Evolutionary conservation across 2,113 vertebrate species (phyloP).

Genomic region (Acanthisitta chloris): DNA sequence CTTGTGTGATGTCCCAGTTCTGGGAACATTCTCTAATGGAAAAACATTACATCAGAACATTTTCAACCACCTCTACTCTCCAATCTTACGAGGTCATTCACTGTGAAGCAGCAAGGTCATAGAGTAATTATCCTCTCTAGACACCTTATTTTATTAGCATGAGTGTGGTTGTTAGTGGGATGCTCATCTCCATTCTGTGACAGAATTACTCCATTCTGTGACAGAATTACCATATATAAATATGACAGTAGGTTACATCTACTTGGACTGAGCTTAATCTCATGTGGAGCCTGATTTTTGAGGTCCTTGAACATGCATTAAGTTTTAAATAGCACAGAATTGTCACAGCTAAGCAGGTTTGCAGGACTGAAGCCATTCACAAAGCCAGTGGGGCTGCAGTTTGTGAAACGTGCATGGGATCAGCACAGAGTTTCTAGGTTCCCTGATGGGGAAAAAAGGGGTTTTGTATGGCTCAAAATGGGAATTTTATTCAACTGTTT

Average conservation of each 20-base stretch:
- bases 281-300: not conserved
- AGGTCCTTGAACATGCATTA: not conserved
- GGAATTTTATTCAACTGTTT: not conserved
- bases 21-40: not conserved
- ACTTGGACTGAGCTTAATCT: not conserved
- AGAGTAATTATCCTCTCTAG: not conserved
- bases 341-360: not conserved
- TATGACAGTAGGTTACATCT: not conserved
- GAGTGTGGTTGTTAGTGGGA: not conserved
- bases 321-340: not conserved
- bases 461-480: not conserved
- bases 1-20: not conserved
- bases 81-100: not conserved
- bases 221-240: constrained; percentile 6
- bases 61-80: not conserved
- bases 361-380: not conserved
- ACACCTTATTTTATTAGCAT: not conserved
- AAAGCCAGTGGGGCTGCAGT: not conserved
- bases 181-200: not conserved
- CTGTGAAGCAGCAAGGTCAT: not conserved
- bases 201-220: constrained; percentile 7
- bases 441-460: not conserved
- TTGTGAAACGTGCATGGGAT: not conserved
- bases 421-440: not conserved
- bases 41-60: not conserved